phyloP scores from a whole-genome alignment of 2,113 vertebrate species.

The Ceratotherium simum region DNA sequence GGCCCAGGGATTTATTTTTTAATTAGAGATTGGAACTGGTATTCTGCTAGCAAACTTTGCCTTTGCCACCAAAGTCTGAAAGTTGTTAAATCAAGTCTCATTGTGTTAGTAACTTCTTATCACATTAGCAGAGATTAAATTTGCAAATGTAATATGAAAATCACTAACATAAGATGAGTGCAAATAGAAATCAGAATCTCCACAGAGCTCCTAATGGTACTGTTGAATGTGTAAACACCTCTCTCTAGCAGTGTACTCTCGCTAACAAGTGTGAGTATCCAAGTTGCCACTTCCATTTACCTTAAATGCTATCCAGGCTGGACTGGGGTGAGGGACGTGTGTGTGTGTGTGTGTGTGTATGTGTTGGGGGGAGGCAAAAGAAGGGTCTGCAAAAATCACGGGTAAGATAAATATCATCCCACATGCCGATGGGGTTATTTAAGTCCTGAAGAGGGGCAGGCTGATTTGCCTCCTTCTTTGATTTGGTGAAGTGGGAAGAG shows the following conservation, averaged over 20 bases:
- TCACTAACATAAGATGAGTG: constrained; percentile 85
- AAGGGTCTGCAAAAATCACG: not conserved
- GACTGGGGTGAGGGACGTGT: not conserved
- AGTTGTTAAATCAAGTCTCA: constrained; percentile 87
- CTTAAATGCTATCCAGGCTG: constrained; percentile 60
- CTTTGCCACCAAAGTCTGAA: constrained; percentile 86
- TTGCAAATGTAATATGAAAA: constrained; percentile 87
- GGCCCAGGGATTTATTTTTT: constrained; percentile 65
- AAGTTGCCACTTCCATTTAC: constrained; percentile 54
- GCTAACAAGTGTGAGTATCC: constrained; percentile 67
- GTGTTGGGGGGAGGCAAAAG: not conserved
- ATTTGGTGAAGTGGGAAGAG: not conserved
- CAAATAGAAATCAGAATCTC: constrained; percentile 85
- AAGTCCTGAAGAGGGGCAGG: not conserved
- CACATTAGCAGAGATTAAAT: constrained; percentile 88
- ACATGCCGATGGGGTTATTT: not conserved
- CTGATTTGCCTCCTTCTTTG: not conserved
- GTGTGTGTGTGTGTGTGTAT: not conserved
- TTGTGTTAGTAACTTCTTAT: constrained; percentile 88
- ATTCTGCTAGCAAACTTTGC: constrained; percentile 86
- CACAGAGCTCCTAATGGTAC: constrained; percentile 83
- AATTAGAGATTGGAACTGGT: constrained; percentile 81
- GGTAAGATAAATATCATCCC: not conserved
- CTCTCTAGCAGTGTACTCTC: constrained; percentile 76
- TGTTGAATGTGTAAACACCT: constrained; percentile 81